Conservation (phyloP, 1,140 invertebrate species). For the Oscheius sp. region DNA sequence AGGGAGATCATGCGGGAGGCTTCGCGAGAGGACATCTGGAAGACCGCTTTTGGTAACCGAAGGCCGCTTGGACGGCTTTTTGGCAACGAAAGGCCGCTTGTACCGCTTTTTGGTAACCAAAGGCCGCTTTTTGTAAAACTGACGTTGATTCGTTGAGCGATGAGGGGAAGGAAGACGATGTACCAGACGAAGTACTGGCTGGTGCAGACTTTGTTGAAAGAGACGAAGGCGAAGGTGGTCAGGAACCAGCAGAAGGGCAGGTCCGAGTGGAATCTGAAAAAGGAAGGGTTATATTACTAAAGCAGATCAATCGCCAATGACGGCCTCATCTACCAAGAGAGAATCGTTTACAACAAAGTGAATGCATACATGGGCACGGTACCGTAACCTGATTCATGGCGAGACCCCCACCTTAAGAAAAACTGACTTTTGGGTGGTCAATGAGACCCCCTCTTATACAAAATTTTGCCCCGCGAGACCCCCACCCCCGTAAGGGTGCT, state of each 20-base stretch:
- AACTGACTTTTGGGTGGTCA: too few species aligned
- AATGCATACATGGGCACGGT: too few species aligned
- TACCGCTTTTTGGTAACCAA: background rate
- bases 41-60: background rate
- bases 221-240: constrained; percentile 82
- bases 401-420: too few species aligned
- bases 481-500: too few species aligned
- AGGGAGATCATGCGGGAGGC: constrained; percentile 55
- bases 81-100: too few species aligned
- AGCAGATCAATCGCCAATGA: constrained; percentile 31
- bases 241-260: constrained; percentile 80
- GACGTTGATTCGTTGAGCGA: constrained; percentile 61
- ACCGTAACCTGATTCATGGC: too few species aligned
- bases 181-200: constrained; percentile 70
- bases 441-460: too few species aligned
- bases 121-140: too few species aligned
- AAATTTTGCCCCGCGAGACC: too few species aligned
- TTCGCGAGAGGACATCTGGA: constrained; percentile 43
- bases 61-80: background rate
- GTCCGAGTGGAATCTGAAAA: constrained; percentile 64
- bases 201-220: constrained; percentile 77
- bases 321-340: background rate
- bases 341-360: too few species aligned
- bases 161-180: constrained; percentile 62
- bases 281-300: constrained; percentile 12